These are phyloP conservation scores for Campylomormyrus tamandua DNA, from an alignment of 2,113 vertebrate species.

Conservation along the genomic window DNA sequence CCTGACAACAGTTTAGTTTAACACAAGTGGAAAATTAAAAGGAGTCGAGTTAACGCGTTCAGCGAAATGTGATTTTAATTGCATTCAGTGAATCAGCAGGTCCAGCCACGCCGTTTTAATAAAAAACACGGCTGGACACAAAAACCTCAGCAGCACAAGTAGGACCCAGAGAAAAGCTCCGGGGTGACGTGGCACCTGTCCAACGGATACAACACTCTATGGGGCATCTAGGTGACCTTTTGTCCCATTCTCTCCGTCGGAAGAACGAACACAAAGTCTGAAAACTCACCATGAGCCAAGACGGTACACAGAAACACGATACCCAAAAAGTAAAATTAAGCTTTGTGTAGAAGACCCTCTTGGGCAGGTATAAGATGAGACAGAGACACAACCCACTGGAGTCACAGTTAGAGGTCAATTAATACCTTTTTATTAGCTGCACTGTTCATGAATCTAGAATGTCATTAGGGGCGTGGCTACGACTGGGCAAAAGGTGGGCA, in stretches of 20 bases:
- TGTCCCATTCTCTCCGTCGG: background rate
- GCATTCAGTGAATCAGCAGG: background rate
- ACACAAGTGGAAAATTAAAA: background rate
- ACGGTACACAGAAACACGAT: background rate
- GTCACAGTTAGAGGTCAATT: background rate
- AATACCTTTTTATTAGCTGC: background rate
- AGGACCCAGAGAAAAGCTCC: background rate
- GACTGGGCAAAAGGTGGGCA: background rate
- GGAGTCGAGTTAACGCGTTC: background rate
- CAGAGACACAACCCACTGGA: background rate
- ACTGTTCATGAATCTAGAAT: background rate
- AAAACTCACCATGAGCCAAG: background rate
- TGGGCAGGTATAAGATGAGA: background rate
- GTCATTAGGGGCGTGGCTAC: background rate
- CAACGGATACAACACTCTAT: background rate
- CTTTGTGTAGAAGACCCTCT: background rate
- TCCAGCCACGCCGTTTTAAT: background rate
- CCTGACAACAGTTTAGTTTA: background rate
- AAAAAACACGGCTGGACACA: background rate
- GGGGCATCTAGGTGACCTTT: background rate
- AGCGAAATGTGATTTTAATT: conserved; percentile 4
- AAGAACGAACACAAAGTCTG: background rate
- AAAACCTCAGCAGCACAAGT: background rate
- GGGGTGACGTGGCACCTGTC: background rate
- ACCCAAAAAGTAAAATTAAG: background rate